Conservation (phyloP, 2,797 vertebrate species). For the Chrysocyon brachyurus region DNA sequence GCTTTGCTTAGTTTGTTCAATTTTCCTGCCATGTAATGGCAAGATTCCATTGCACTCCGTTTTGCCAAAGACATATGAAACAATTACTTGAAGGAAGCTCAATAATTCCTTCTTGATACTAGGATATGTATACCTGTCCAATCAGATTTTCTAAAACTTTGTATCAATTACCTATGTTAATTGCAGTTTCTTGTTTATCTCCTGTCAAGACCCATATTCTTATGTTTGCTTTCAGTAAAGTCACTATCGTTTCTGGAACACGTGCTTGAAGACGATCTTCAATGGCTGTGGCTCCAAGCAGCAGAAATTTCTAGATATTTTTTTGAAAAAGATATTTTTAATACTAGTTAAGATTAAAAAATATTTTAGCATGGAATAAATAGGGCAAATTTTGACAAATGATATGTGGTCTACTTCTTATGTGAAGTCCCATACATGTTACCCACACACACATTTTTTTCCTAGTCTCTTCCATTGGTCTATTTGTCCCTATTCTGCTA, state of each 20-base stretch:
- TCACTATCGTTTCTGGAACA: constrained; percentile 97
- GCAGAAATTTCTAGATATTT: constrained; percentile 91
- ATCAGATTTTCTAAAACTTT: neutral
- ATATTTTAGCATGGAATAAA: constrained; percentile 17
- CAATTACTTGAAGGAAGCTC: neutral
- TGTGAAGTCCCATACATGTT: neutral
- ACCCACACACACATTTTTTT: neutral
- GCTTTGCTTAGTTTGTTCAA: neutral
- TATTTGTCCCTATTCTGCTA: neutral
- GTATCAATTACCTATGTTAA: constrained; percentile 94
- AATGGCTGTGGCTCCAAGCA: constrained; percentile 97
- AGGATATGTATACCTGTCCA: neutral
- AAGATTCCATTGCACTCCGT: neutral
- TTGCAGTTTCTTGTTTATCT: constrained; percentile 97
- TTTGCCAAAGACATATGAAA: neutral
- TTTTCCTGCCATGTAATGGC: neutral
- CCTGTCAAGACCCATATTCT: constrained; percentile 98
- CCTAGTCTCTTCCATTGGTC: neutral
- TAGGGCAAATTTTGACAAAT: constrained; percentile 57
- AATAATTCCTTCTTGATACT: neutral
- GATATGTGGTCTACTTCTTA: neutral
- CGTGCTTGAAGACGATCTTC: constrained; percentile 96
- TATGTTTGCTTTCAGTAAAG: constrained; percentile 96
- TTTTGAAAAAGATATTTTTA: constrained; percentile 13
- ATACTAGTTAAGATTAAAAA: constrained; percentile 51